Conservation (phyloP, 2,797 vertebrate genomes). For the Scyliorhinus canicula region DNA sequence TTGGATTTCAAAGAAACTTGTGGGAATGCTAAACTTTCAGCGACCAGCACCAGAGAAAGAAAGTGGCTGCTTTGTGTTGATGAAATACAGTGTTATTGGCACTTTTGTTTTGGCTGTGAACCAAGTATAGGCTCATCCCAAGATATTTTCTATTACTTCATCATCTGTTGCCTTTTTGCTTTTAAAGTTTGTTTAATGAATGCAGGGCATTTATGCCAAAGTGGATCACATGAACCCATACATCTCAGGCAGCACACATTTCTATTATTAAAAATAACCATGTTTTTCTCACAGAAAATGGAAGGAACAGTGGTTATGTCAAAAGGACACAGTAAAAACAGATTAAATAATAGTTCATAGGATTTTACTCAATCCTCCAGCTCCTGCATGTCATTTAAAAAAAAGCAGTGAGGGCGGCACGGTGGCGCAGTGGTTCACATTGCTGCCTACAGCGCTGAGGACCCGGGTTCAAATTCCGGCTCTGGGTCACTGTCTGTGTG, state of each 20-base stretch:
- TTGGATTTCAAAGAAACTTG: background rate
- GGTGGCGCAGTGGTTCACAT: too few species aligned
- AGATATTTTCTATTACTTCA: background rate
- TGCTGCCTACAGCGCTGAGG: too few species aligned
- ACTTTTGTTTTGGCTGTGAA: background rate
- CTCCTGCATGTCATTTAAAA: background rate
- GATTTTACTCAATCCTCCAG: background rate
- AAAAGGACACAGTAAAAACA: background rate
- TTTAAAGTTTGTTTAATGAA: background rate
- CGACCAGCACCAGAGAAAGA: background rate
- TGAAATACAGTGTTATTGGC: background rate
- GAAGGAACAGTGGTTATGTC: background rate
- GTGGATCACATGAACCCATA: background rate
- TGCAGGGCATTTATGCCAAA: constrained; percentile 2
- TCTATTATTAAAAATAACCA: background rate
- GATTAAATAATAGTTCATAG: background rate
- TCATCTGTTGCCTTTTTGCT: background rate
- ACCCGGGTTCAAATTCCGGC: too few species aligned
- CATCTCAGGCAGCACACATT: background rate
- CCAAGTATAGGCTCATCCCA: background rate
- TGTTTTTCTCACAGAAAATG: background rate
- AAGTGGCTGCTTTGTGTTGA: background rate
- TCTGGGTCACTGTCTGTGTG: too few species aligned
- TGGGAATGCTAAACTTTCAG: background rate
- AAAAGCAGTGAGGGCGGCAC: too few species aligned